Evolutionary conservation across 2,888 invertebrate species (phyloP), one percentile per base, ranked within the genome.

Genomic region (Stictocephala bisonia): DNA sequence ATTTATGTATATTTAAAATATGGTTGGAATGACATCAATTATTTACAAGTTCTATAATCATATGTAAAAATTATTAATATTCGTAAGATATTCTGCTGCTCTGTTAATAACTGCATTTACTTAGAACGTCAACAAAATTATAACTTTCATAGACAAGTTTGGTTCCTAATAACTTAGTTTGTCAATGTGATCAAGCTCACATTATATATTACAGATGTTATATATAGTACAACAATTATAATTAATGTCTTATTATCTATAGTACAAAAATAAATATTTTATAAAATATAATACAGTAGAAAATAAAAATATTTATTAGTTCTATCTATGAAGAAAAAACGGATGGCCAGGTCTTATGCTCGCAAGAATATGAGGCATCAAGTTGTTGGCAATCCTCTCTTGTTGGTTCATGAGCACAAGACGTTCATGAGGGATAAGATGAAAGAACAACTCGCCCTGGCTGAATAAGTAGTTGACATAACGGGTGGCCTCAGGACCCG

Each of bases 291-390:
- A 31, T 11, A 31, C 35, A 31, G 35, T 9, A 11, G 6, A 11
- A 31, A 31, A 31, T 31, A n/a, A n/a, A 51, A n/a, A 51, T 22
- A 51, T 18, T n/a, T n/a, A n/a, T n/a, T n/a, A n/a, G n/a, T 18
- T 24, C 44, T 64, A 64, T 64, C 64, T 64, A 27, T 71, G 70
- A n/a, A 18, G 18, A 26, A 69, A 73, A 24, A 73, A 73, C 40
- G 73, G 73, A 51, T 73, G 73, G 7, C 69, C 69, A 13, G 69
- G 69, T 50, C 73, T 31, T 35, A 73, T 73, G 29, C 73, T 73
- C 9, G 60, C 73, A 3, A 73, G 69, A 20, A 68, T 41, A 26
- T 73, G 73, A 13, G 73, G 73, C 11, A 50, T 40, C 27, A 73
- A 40, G 27, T 51, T 69, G 40, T 73, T 73, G n/a, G 69, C 40